Conservation (phyloP, 2,797 vertebrate genomes). For the Manis crassicaudata region DNA sequence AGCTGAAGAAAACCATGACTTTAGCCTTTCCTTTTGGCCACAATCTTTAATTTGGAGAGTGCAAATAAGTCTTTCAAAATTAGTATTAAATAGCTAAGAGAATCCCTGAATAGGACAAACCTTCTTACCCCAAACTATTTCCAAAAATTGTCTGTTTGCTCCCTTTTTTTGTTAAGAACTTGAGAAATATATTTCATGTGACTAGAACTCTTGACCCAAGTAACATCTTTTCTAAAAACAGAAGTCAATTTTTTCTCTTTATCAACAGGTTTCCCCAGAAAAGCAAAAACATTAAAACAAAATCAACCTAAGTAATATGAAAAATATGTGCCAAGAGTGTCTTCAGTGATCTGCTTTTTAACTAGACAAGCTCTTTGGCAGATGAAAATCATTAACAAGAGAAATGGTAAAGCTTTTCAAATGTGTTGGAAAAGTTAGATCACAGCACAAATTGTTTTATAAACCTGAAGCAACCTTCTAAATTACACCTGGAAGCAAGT, state of each 20-base stretch:
- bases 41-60: slow-evolving; percentile 59
- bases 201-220: background rate
- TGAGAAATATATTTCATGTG: background rate
- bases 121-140: slow-evolving; percentile 37
- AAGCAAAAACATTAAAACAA: slow-evolving; percentile 35
- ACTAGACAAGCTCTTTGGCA: slow-evolving; percentile 49
- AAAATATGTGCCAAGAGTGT: background rate
- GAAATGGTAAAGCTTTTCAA: background rate
- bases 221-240: slow-evolving; percentile 20
- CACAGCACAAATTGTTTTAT: background rate
- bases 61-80: slow-evolving; percentile 52
- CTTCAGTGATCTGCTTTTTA: slow-evolving; percentile 28
- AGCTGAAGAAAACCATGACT: slow-evolving; percentile 6
- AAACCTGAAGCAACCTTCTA: background rate
- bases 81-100: slow-evolving; percentile 50
- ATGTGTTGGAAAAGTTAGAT: slow-evolving; percentile 9
- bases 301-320: slow-evolving; percentile 10
- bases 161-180: slow-evolving; percentile 31
- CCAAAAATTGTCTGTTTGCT: background rate
- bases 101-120: background rate
- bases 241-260: background rate
- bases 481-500: background rate
- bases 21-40: slow-evolving; percentile 13
- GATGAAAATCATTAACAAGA: slow-evolving; percentile 65
- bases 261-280: background rate